Percentiles rank a stretch among this genome's conserved stretches.
phyloP scores from a whole-genome alignment of 2,113 vertebrate species.

The Nycticebus coucang region DNA sequence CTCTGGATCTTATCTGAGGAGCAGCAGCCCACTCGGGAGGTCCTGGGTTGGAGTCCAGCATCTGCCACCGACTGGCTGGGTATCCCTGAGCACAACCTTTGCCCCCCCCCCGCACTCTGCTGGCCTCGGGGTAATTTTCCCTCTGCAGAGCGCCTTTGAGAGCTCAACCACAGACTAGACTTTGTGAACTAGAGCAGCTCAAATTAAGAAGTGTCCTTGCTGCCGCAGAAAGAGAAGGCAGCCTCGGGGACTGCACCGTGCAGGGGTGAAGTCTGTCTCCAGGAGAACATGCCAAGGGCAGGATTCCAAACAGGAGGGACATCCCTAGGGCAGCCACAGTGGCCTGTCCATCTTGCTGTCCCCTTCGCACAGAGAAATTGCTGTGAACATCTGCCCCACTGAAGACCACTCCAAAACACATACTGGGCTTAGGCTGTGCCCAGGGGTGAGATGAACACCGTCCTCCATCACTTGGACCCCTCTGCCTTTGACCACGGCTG shows the following conservation, averaged over 20 bases:
- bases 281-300: fast-evolving
- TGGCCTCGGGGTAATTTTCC: fast-evolving
- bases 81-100: neutral
- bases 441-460: fast-evolving
- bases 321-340: fast-evolving
- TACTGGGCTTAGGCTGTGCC: neutral
- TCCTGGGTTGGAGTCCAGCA: fast-evolving
- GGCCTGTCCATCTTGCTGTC: neutral
- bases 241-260: fast-evolving
- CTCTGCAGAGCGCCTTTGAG: neutral
- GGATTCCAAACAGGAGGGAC: neutral
- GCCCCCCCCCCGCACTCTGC: neutral
- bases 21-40: neutral
- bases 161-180: neutral
- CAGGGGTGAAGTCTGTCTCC: fast-evolving
- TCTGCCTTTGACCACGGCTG: neutral
- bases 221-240: neutral
- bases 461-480: fast-evolving
- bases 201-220: no score
- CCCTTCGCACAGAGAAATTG: no score
- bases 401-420: neutral
- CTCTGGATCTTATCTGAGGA: neutral
- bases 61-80: neutral
- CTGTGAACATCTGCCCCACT: neutral
- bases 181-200: no score